Percentiles rank a stretch among this genome's conserved stretches.
Conservation (phyloP, 2,113 vertebrate genomes). For the Nannospalax galili region DNA sequence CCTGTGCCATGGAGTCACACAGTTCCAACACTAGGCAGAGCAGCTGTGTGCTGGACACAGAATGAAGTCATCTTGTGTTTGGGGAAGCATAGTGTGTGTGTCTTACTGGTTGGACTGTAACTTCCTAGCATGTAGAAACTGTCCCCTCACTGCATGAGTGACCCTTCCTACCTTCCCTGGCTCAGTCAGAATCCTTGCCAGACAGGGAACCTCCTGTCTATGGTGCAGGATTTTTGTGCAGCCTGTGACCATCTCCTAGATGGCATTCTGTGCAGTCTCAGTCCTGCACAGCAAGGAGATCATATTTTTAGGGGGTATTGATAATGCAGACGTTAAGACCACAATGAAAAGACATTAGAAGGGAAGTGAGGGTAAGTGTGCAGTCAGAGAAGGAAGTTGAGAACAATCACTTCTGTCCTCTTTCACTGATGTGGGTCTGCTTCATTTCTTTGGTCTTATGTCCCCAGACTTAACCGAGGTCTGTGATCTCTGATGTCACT, state of each 20-base stretch:
- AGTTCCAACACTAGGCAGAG: neutral
- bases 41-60: conserved; percentile 32
- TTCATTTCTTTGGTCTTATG: neutral
- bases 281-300: neutral
- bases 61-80: conserved; percentile 16
- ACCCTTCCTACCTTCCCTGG: neutral
- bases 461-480: neutral
- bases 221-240: neutral
- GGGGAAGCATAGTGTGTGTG: neutral
- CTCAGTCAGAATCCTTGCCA: neutral
- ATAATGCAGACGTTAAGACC: neutral
- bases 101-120: neutral
- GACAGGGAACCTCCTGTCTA: neutral
- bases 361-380: neutral
- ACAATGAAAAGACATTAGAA: neutral
- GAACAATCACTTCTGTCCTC: neutral
- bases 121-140: neutral
- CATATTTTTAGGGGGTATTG: neutral
- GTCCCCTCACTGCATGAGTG: neutral
- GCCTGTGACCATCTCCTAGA: neutral
- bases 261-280: neutral
- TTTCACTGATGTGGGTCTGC: neutral
- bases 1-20: neutral
- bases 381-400: neutral
- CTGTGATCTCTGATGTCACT: neutral